These are phyloP conservation scores for Papilio xuthus DNA, from an alignment of 1,140 invertebrate species.

Conservation along the genomic window DNA sequence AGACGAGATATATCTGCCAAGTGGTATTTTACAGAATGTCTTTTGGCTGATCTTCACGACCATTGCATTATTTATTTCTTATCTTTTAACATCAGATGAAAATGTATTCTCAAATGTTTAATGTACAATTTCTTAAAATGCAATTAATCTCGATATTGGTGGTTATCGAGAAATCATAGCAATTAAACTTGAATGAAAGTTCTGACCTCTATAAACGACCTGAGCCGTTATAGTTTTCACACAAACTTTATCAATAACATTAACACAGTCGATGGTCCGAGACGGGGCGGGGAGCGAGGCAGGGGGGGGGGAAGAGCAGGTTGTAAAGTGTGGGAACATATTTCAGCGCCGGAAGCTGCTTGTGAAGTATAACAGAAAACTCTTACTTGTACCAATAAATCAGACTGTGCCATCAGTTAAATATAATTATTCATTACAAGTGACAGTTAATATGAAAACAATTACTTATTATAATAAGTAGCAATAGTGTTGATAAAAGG, in stretches of 20 bases:
- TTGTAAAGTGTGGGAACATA: not conserved
- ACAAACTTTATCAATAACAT: not conserved
- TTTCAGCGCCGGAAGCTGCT: not conserved
- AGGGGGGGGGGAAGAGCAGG: not conserved
- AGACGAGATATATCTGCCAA: not conserved
- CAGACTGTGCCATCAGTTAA: not conserved
- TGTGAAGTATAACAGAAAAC: not conserved
- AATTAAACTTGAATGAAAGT: not conserved
- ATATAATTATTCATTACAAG: not conserved
- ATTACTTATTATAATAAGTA: not conserved
- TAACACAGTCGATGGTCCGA: not conserved
- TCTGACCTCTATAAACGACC: not conserved
- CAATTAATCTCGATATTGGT: not conserved
- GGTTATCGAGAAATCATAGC: not conserved
- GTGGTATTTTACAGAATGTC: too few relatives aligned
- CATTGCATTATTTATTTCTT: too few relatives aligned
- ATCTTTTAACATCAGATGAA: too few relatives aligned
- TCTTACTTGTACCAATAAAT: not conserved
- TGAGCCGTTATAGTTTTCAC: not conserved
- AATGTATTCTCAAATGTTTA: too few relatives aligned
- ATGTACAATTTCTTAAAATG: too few relatives aligned
- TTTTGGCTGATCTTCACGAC: too few relatives aligned
- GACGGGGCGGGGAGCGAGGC: too few relatives aligned
- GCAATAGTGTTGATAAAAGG: not conserved
- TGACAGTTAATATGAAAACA: too few relatives aligned